Percentiles rank a stretch among this genome's conserved stretches.
Evolutionary conservation across 2,113 vertebrate species (phyloP).

Genomic region (Odobenus rosmarus): DNA sequence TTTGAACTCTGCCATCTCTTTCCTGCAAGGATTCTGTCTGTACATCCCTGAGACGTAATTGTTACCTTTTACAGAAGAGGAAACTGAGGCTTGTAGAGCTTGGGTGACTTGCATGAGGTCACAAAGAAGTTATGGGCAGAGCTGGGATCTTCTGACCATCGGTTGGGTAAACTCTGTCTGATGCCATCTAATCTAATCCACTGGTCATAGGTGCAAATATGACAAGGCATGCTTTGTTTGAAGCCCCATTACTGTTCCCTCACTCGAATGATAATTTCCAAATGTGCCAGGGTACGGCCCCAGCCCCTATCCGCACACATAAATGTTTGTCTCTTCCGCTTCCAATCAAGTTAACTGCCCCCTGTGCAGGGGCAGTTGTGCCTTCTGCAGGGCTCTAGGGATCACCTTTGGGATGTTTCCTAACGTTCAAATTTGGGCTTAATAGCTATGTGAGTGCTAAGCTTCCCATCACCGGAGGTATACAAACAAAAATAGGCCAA

Average conservation of each 20-base stretch:
- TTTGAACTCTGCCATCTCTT: neutral
- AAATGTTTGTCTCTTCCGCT: neutral
- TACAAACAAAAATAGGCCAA: neutral
- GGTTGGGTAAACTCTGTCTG: rapidly evolving
- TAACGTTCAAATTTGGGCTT: neutral
- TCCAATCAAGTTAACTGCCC: neutral
- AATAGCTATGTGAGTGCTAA: neutral
- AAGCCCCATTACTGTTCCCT: neutral
- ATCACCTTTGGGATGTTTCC: neutral
- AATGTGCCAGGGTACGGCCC: neutral
- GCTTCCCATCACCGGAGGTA: neutral
- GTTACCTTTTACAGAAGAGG: neutral
- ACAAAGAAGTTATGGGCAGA: neutral
- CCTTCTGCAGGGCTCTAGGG: neutral
- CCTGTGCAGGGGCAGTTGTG: too few relatives aligned
- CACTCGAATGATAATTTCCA: neutral
- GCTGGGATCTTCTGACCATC: neutral
- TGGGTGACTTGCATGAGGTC: too few relatives aligned
- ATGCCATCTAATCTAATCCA: neutral
- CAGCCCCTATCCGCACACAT: neutral
- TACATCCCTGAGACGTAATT: neutral
- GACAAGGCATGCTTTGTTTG: neutral
- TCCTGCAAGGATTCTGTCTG: neutral
- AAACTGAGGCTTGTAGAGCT: neutral
- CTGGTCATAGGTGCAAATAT: neutral